A percentile compares a stretch with the other conserved stretches of the same genome.
These are phyloP conservation scores for Lordiphosa fenestrarum DNA, from an alignment of 2,888 invertebrate species.

Conservation along the genomic window DNA sequence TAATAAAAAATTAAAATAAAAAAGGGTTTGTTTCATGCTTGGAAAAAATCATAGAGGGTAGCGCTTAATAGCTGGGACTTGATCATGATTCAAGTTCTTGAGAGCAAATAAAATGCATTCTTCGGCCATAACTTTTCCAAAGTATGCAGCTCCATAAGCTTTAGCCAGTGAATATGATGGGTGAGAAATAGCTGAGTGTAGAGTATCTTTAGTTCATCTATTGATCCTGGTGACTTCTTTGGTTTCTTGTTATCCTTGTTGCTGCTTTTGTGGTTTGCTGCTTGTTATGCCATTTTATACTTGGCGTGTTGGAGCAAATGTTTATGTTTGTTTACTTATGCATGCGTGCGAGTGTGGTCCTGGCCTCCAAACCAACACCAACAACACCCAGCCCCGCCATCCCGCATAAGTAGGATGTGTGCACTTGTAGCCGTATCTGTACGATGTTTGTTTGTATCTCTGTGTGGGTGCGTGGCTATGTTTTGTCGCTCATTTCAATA, in stretches of 20 bases:
- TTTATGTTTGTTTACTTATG: conserved; percentile 75
- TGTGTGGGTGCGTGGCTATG: conserved; percentile 23
- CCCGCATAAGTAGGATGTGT: conserved; percentile 22
- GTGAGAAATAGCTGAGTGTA: no score
- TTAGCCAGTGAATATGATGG: no score
- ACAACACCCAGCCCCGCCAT: not conserved
- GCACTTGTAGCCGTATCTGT: conserved; percentile 33
- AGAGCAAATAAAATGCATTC: no score
- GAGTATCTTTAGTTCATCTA: conserved; percentile 1
- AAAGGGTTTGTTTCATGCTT: no score
- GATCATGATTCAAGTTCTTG: no score
- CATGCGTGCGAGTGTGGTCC: conserved; percentile 67
- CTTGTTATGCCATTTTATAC: conserved; percentile 73
- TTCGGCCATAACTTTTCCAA: no score
- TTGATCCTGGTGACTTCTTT: conserved; percentile 5
- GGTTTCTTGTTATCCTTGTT: conserved; percentile 7
- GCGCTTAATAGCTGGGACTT: no score
- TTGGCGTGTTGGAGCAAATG: conserved; percentile 70
- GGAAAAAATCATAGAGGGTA: no score
- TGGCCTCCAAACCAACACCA: conserved; percentile 8
- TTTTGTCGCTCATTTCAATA: conserved; percentile 64
- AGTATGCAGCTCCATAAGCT: no score
- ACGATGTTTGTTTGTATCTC: conserved; percentile 6
- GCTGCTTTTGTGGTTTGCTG: conserved; percentile 54
- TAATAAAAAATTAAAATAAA: no score